These are phyloP conservation scores for Pterocles gutturalis DNA, from an alignment of 2,113 vertebrate species.

Conservation along the genomic window DNA sequence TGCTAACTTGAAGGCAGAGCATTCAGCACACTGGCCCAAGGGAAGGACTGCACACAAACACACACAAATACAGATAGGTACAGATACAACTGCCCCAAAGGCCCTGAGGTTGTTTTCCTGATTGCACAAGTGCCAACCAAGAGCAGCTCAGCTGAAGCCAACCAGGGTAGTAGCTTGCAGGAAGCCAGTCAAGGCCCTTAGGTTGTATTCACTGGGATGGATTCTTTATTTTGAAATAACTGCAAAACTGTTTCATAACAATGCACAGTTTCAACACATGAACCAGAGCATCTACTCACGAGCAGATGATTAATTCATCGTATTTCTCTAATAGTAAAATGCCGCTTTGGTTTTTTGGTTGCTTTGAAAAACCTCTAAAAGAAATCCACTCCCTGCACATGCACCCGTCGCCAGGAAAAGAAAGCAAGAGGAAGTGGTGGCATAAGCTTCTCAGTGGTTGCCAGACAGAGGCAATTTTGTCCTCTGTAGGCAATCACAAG, in stretches of 20 bases:
- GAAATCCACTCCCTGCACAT: not conserved
- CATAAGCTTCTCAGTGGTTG: accelerated
- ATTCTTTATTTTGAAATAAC: conserved; percentile 29
- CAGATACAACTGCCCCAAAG: not conserved
- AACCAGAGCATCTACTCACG: not conserved
- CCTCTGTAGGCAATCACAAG: not conserved
- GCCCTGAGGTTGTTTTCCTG: not conserved
- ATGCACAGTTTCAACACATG: not conserved
- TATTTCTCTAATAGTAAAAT: not conserved
- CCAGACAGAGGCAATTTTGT: not conserved
- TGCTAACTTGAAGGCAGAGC: not conserved
- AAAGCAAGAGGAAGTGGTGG: not conserved
- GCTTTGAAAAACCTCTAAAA: not conserved
- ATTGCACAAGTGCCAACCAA: not conserved
- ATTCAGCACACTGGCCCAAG: not conserved
- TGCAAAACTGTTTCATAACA: conserved; percentile 11
- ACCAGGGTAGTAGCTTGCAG: not conserved
- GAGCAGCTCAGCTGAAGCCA: conserved; percentile 6
- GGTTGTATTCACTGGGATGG: not conserved
- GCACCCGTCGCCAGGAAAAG: not conserved
- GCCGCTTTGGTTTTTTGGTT: not conserved
- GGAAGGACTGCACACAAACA: not conserved
- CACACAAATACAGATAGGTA: not conserved
- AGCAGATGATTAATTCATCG: not conserved
- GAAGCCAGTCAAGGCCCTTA: conserved; percentile 1